Evolutionary conservation across 2,888 invertebrate genomes (phyloP).

Genomic region (Calameuta idolon): DNA sequence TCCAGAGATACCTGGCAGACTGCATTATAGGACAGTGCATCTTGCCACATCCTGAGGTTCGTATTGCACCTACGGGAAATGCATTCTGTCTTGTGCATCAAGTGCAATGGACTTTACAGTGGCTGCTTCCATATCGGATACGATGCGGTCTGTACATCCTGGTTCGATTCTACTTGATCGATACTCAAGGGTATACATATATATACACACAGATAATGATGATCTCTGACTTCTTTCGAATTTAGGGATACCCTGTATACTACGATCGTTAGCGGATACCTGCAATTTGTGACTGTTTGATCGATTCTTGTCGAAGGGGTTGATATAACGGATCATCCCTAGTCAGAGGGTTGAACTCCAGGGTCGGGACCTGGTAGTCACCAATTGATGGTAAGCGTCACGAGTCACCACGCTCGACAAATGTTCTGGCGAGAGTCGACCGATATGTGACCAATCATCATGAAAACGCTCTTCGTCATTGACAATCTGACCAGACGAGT

Average conservation of each 20-base stretch:
- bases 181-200: not conserved
- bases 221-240: too few species aligned
- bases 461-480: slow-evolving; percentile 55
- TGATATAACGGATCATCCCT: slow-evolving; percentile 18
- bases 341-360: slow-evolving; percentile 8
- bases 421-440: slow-evolving; percentile 53
- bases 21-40: slow-evolving; percentile 14
- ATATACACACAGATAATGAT: not conserved
- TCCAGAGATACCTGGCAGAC: not conserved
- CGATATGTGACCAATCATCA: slow-evolving; percentile 57
- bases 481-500: slow-evolving; percentile 21
- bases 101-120: not conserved
- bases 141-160: not conserved
- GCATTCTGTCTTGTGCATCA: not conserved
- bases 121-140: not conserved
- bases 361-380: slow-evolving; percentile 38
- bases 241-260: not conserved
- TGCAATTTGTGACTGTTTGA: slow-evolving; percentile 8
- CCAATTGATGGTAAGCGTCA: slow-evolving; percentile 64
- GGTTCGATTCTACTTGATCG: not conserved
- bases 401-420: slow-evolving; percentile 61
- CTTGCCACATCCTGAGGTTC: slow-evolving; percentile 57
- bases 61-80: slow-evolving; percentile 36
- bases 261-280: not conserved
- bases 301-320: slow-evolving; percentile 22